phyloP scores from a whole-genome alignment of 2,888 invertebrate species.

The Aphelenchoides bicaudatus region DNA sequence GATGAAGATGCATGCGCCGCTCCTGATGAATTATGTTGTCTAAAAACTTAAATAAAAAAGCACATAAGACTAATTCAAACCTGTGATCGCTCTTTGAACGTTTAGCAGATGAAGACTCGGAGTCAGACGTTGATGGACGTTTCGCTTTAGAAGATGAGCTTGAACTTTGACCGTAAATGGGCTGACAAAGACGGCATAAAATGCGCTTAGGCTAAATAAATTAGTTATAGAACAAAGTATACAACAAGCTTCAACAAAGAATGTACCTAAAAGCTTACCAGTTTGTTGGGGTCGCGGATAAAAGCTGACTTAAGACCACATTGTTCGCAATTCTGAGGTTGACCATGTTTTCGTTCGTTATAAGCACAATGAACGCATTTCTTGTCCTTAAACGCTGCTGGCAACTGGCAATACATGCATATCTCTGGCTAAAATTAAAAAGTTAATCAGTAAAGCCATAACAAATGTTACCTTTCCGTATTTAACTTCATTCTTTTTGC shows the following conservation, averaged over 20 bases:
- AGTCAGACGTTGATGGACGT: neutral
- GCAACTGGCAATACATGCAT: slow-evolving; percentile 50
- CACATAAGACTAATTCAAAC: neutral
- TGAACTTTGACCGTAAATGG: slow-evolving; percentile 12
- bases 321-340: slow-evolving; percentile 43
- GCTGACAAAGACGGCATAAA: slow-evolving; percentile 43
- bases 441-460: neutral
- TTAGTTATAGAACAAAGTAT: neutral
- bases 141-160: slow-evolving; percentile 17
- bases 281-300: slow-evolving; percentile 26
- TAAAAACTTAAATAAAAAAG: neutral
- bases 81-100: neutral
- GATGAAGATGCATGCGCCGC: neutral
- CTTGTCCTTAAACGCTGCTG: slow-evolving; percentile 49
- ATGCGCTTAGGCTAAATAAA: slow-evolving; percentile 23
- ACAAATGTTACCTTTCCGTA: slow-evolving; percentile 44
- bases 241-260: slow-evolving; percentile 7
- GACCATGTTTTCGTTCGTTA: slow-evolving; percentile 45
- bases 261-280: slow-evolving; percentile 22
- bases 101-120: neutral
- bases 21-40: slow-evolving; percentile 5
- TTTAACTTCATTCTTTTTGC: slow-evolving; percentile 48
- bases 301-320: slow-evolving; percentile 48
- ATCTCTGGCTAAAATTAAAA: slow-evolving; percentile 39
- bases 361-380: slow-evolving; percentile 51